Evolutionary conservation across 2,888 invertebrate genomes (phyloP), one percentile per base, ranked within the genome.

Genomic region (Brachypalpus laphriformis): DNA sequence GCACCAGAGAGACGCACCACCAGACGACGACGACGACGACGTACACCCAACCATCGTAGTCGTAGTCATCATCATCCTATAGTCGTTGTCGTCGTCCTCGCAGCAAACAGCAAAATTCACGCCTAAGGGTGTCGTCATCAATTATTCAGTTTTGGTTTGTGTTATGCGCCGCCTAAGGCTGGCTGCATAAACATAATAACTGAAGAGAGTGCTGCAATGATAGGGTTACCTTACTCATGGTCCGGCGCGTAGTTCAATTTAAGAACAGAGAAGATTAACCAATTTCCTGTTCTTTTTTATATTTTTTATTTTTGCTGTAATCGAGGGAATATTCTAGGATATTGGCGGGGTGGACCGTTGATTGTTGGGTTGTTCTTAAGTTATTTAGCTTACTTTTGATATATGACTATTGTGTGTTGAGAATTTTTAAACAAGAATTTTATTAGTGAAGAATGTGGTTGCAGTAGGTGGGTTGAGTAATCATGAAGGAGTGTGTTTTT

Each of bases 81-180:
- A 8, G 18, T 54, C 47, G 49, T 49, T 0, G 37, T 31, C 7
- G 63, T 68, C 56, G 72, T 66, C 80, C 49, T 72, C 66, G 57
- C 11, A 72, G 65, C 59, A 85, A 85, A 85, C 56, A 85, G 85
- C 85, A 85, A 85, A 85, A 81, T 85, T 85, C 85, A 85, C 85
- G 85, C 85, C 85, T 85, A 76, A 85, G 85, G 85, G 85, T 85
- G 85, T 85, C 85, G 85, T 81, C 85, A 85, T 85, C 85, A 85
- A 85, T 85, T 85, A 85, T 85, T 85, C 81, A 85, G 85, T 85
- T 85, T 85, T 65, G 85, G 85, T 85, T 81, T 81, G 85, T 85
- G 75, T 85, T 85, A 85, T 85, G 75, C 85, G 75, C 81, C 85
- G 85, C 85, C 85, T 85, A 66, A 85, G 85, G 85, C 81, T 76